Evolutionary conservation across 1,140 invertebrate species (phyloP).

Genomic region (Cotesia glomerata): DNA sequence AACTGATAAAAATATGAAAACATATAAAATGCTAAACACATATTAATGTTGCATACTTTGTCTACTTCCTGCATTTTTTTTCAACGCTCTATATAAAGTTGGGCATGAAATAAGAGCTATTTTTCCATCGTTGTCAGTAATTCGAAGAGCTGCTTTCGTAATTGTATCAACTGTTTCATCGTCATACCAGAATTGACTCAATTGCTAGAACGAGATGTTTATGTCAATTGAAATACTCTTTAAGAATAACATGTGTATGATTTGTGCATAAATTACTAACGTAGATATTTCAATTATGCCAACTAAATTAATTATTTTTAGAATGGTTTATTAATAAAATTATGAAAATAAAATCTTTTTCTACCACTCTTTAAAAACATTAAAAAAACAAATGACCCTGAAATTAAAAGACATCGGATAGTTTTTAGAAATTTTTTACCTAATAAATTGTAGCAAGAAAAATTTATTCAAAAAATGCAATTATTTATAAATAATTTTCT

Average conservation of each 20-base stretch:
- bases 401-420: no score
- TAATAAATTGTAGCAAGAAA: not conserved
- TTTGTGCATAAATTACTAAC: not conserved
- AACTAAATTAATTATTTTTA: no score
- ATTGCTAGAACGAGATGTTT: slow-evolving; percentile 74
- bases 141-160: slow-evolving; percentile 69
- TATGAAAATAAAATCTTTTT: no score
- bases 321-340: no score
- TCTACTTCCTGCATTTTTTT: slow-evolving; percentile 61
- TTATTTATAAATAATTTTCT: no score
- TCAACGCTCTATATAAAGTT: slow-evolving; percentile 78
- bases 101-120: slow-evolving; percentile 91
- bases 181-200: slow-evolving; percentile 97
- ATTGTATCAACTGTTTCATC: slow-evolving; percentile 75
- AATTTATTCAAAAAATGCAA: no score
- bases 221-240: slow-evolving; percentile 12
- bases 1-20: not conserved
- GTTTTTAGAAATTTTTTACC: no score
- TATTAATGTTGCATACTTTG: slow-evolving; percentile 42
- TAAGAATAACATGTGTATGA: slow-evolving; percentile 10
- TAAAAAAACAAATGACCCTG: slow-evolving; percentile 3
- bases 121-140: slow-evolving; percentile 64
- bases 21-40: slow-evolving; percentile 11
- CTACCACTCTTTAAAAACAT: slow-evolving; percentile 15
- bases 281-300: no score